These are phyloP conservation scores for Esox niger DNA, from an alignment of 2,113 vertebrate species.

Conservation along the genomic window DNA sequence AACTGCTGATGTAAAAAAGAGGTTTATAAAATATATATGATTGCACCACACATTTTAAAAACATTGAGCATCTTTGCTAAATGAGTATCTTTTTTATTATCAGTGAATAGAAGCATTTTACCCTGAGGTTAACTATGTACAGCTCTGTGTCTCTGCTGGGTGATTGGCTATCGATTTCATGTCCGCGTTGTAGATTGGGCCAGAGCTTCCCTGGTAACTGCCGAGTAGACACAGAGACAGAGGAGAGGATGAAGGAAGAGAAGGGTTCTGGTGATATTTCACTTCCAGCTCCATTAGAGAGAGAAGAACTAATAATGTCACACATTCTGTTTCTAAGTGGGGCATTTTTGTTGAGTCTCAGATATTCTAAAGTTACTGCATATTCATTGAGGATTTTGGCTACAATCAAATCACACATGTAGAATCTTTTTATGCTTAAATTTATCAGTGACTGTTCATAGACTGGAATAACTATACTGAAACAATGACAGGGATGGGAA, in stretches of 20 bases:
- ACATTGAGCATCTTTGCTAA: constrained; percentile 18
- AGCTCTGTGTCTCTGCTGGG: constrained; percentile 32
- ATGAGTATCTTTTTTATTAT: constrained; percentile 18
- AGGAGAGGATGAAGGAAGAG: background rate
- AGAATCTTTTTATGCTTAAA: no score
- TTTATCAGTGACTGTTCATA: no score
- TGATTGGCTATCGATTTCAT: constrained; percentile 68
- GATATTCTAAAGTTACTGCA: no score
- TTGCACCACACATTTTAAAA: background rate
- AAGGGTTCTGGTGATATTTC: constrained; percentile 22
- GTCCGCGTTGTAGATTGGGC: constrained; percentile 42
- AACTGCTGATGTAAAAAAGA: no score
- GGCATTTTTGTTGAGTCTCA: background rate
- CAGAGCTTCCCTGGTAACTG: constrained; percentile 16
- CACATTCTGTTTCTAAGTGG: no score
- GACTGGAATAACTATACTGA: no score
- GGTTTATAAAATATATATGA: no score
- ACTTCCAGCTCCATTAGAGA: constrained; percentile 36
- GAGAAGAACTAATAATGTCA: constrained; percentile 21
- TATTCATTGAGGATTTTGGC: no score
- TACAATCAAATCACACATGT: no score
- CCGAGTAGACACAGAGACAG: constrained; percentile 30
- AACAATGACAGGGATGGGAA: no score
- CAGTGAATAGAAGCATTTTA: constrained; percentile 41
- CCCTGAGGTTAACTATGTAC: constrained; percentile 41